These are phyloP conservation scores for Phyllotis vaccarum DNA, from an alignment of 2,797 vertebrate species.

Conservation along the genomic window DNA sequence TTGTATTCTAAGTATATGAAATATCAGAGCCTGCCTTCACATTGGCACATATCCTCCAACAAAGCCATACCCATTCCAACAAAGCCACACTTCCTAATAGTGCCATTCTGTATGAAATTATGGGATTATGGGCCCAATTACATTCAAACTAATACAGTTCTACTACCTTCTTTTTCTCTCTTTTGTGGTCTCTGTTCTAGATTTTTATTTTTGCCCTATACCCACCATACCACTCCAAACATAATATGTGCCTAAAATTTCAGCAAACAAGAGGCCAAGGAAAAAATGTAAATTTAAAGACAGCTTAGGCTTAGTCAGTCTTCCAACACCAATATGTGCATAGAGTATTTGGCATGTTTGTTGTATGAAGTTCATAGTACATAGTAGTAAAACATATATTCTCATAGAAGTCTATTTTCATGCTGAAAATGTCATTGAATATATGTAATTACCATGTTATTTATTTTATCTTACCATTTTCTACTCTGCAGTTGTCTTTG, in stretches of 20 bases:
- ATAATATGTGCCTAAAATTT: too few relatives aligned
- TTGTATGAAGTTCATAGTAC: slow-evolving; percentile 28
- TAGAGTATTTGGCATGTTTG: slow-evolving; percentile 12
- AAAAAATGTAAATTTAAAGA: neutral
- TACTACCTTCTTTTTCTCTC: neutral
- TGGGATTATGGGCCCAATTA: neutral
- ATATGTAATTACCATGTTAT: slow-evolving; percentile 25
- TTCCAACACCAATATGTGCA: too few relatives aligned
- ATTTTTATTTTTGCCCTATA: neutral
- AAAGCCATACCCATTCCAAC: neutral
- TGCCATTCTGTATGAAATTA: neutral
- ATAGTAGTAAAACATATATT: neutral
- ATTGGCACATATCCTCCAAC: neutral
- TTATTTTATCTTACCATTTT: neutral
- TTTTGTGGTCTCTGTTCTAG: neutral
- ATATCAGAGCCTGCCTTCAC: too few relatives aligned
- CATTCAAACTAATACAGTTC: neutral
- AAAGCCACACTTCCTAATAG: neutral
- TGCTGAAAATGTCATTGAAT: slow-evolving; percentile 42
- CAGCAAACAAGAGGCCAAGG: neutral
- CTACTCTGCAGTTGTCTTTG: slow-evolving; percentile 5
- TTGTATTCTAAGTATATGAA: too few relatives aligned
- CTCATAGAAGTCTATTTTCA: neutral
- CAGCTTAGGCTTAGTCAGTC: neutral
- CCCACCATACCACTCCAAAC: too few relatives aligned